Evolutionary conservation across 2,888 invertebrate species (phyloP).

Genomic region (Kuschelorhynchus macadamiae): DNA sequence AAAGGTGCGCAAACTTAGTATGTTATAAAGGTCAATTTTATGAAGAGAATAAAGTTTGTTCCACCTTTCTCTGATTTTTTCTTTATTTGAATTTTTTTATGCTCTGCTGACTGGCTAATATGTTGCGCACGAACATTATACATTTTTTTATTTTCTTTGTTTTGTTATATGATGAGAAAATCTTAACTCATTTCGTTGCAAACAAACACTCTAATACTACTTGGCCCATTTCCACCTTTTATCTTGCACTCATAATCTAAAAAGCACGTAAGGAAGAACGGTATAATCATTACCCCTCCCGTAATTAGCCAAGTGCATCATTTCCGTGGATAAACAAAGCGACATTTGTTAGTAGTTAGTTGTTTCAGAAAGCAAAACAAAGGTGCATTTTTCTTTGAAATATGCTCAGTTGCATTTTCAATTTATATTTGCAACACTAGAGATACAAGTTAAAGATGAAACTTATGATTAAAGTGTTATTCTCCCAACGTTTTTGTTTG

Average conservation of each 20-base stretch:
- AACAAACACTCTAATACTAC: background rate
- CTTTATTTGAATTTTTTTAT: no score
- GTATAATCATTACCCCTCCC: constrained; percentile 26
- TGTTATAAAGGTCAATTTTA: no score
- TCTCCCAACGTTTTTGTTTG: no score
- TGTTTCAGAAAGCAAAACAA: constrained; percentile 18
- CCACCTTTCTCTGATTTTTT: no score
- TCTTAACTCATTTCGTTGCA: constrained; percentile 1
- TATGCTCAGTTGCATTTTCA: background rate
- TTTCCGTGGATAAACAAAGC: constrained; percentile 40
- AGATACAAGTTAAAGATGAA: no score
- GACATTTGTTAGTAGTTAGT: constrained; percentile 15
- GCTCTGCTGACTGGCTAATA: no score
- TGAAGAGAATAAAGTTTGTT: no score
- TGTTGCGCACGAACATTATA: no score
- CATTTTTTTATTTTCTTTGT: no score
- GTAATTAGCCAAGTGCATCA: constrained; percentile 37
- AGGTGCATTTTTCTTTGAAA: constrained; percentile 8
- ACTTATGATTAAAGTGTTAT: no score
- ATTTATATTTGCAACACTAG: background rate
- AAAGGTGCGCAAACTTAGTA: no score
- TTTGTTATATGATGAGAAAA: background rate
- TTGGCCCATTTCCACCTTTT: constrained; percentile 27
- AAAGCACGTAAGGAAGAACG: constrained; percentile 33
- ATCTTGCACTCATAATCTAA: constrained; percentile 35